Percentiles rank a stretch among this genome's conserved stretches.
Conservation (phyloP, 2,113 vertebrate species). For the Motacilla alba region DNA sequence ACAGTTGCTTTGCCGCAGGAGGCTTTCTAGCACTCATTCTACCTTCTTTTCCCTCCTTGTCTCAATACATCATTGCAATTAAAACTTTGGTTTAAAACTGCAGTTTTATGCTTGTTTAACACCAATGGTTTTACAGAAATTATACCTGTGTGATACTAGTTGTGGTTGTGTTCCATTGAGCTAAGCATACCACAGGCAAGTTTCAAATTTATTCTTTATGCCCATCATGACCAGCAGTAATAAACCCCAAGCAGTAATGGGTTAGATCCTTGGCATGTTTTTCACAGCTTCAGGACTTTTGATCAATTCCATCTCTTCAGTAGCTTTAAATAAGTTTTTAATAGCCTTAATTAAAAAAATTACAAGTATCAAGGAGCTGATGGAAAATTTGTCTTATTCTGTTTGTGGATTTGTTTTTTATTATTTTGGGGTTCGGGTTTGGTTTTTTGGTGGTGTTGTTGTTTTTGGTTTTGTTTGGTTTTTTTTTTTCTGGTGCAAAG, state of each 20-base stretch:
- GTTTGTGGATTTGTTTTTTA: too few relatives aligned
- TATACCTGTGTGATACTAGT: not conserved
- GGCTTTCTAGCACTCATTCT: not conserved
- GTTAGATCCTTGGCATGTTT: not conserved
- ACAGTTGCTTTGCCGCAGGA: not conserved
- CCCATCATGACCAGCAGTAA: not conserved
- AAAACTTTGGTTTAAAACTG: not conserved
- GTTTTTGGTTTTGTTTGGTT: not conserved
- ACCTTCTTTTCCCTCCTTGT: not conserved
- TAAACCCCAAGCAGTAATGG: not conserved
- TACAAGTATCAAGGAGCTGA: not conserved
- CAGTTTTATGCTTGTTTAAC: not conserved
- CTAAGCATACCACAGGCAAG: not conserved
- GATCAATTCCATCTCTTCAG: not conserved
- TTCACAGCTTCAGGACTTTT: not conserved
- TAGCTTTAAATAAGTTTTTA: not conserved
- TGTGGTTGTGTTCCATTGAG: not conserved
- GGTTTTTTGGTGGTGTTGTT: not conserved
- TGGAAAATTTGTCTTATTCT: not conserved
- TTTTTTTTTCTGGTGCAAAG: not conserved
- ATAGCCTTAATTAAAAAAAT: not conserved
- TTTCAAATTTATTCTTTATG: not conserved
- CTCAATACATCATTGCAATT: not conserved
- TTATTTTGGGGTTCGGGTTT: not conserved
- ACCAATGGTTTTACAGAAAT: not conserved